These are phyloP conservation scores for Hippopotamus amphibius DNA, from an alignment of 2,113 vertebrate genomes.

Conservation along the genomic window DNA sequence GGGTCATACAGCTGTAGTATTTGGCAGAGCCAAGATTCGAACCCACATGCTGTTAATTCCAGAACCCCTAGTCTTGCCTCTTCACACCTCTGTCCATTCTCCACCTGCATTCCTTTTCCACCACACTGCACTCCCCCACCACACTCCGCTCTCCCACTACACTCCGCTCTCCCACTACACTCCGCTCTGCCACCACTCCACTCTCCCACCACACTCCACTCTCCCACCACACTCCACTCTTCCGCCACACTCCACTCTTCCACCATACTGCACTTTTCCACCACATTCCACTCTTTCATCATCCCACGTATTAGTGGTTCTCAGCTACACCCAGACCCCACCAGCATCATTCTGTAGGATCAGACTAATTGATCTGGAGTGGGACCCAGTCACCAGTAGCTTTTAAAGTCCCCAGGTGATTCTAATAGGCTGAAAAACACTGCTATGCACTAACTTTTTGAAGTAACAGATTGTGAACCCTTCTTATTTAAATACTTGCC, in stretches of 20 bases:
- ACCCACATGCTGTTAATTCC: background rate
- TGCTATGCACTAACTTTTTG: background rate
- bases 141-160: too few relatives aligned
- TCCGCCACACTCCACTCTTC: too few relatives aligned
- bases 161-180: too few relatives aligned
- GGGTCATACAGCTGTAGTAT: background rate
- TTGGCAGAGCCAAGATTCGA: background rate
- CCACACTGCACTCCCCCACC: too few relatives aligned
- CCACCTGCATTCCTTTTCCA: background rate
- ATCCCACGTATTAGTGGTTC: background rate
- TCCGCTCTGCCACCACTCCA: too few relatives aligned
- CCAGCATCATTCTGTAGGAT: background rate
- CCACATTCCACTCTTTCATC: too few relatives aligned
- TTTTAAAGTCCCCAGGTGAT: background rate
- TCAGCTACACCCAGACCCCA: background rate
- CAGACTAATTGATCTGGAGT: background rate
- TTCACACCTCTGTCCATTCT: background rate
- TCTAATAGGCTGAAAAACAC: background rate
- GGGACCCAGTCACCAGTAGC: background rate
- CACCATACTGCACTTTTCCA: background rate
- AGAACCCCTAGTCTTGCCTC: background rate
- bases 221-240: too few relatives aligned
- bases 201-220: too few relatives aligned
- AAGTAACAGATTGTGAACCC: background rate
- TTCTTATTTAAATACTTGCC: constrained; percentile 55